phyloP scores from a whole-genome alignment of 2,888 invertebrate species.

The Desoria tigrina region DNA sequence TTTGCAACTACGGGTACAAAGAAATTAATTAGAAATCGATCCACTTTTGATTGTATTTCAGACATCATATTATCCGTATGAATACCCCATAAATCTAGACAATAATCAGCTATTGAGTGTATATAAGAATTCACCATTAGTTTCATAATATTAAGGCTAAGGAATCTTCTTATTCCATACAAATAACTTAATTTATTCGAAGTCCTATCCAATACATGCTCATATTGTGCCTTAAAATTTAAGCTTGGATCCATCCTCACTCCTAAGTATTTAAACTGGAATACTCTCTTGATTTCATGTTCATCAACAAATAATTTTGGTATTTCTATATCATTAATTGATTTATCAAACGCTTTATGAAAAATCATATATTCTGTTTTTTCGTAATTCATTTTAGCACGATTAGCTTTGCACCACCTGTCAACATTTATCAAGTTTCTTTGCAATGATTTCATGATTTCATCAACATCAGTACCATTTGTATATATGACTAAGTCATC shows the following conservation, averaged over 20 bases:
- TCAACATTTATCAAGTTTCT: not conserved
- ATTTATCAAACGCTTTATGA: conserved; percentile 6
- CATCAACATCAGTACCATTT: not conserved
- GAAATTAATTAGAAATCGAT: not conserved
- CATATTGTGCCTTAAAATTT: conserved; percentile 3
- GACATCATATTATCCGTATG: not conserved
- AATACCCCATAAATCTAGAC: not conserved
- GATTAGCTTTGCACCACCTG: conserved; percentile 16
- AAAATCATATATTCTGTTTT: conserved; percentile 26
- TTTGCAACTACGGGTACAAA: not conserved
- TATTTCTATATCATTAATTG: too few species aligned
- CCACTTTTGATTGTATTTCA: not conserved
- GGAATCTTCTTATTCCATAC: not conserved
- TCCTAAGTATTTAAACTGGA: conserved; percentile 1
- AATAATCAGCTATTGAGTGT: not conserved
- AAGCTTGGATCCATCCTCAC: not conserved
- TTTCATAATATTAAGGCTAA: not conserved
- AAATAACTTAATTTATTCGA: not conserved
- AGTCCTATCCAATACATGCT: not conserved
- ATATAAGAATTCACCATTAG: not conserved
- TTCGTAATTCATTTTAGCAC: conserved; percentile 12
- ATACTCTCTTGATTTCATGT: not conserved
- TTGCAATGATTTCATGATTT: not conserved
- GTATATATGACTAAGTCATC: conserved; percentile 32
- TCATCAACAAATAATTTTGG: not conserved